These are phyloP conservation scores for western clawed frog (Xenopus tropicalis) DNA, from an alignment of 2,113 vertebrate species.

Conservation along the genomic window DNA sequence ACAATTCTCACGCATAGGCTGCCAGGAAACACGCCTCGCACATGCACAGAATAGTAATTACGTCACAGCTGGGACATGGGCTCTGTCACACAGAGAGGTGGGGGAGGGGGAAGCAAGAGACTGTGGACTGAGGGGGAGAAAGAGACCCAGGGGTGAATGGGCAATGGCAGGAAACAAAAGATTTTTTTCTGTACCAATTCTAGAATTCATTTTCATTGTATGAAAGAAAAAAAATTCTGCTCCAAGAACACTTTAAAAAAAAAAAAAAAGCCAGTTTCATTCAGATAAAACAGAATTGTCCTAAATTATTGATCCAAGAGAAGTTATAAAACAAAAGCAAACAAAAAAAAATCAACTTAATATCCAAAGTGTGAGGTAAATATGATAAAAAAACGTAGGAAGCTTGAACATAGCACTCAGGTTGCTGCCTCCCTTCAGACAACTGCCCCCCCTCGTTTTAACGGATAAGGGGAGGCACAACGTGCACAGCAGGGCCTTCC, in stretches of 20 bases:
- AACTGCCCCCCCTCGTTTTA: constrained; percentile 1
- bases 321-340: no score
- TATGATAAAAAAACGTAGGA: constrained; percentile 27
- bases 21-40: constrained; percentile 37
- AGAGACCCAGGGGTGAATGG: background rate
- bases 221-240: background rate
- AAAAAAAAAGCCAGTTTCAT: constrained; percentile 27
- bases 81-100: background rate
- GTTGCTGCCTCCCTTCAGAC: constrained; percentile 12
- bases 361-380: constrained; percentile 37
- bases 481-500: constrained; percentile 25
- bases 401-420: constrained; percentile 13
- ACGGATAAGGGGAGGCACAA: constrained; percentile 14
- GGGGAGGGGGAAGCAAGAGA: background rate
- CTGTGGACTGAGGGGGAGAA: background rate
- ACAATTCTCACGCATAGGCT: constrained; percentile 39
- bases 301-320: constrained; percentile 17
- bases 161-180: background rate
- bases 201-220: background rate
- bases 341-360: constrained; percentile 3
- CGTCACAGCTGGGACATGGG: constrained; percentile 28
- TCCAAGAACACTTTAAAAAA: constrained; percentile 23
- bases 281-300: constrained; percentile 21
- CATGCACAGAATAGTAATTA: constrained; percentile 23
- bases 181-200: constrained; percentile 29